Conservation (phyloP, 1,140 invertebrate genomes). For the Spodoptera litura region DNA sequence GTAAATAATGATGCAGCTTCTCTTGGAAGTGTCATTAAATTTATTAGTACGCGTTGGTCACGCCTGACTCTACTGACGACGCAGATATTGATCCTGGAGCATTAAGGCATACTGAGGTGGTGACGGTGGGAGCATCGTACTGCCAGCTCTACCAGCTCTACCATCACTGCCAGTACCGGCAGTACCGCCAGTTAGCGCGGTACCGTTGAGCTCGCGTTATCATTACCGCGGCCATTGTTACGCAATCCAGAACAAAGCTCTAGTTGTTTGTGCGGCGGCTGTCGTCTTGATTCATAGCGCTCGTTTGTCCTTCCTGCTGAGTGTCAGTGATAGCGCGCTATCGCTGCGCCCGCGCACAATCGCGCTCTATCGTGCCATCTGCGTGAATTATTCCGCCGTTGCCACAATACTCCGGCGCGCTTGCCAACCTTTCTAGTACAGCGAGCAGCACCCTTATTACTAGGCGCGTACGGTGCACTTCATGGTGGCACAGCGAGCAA, state of each 20-base stretch:
- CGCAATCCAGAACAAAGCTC: conserved; percentile 60
- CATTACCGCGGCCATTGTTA: conserved; percentile 54
- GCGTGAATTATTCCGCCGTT: conserved; percentile 80
- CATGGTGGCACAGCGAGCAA: neutral
- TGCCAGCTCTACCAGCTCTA: too few relatives aligned
- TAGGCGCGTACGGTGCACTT: conserved; percentile 23
- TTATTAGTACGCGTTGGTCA: too few relatives aligned
- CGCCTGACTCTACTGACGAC: too few relatives aligned
- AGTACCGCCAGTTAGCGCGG: neutral
- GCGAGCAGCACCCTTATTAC: neutral
- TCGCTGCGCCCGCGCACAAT: conserved; percentile 68
- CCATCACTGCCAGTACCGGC: too few relatives aligned
- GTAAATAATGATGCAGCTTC: too few relatives aligned
- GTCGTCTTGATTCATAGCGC: conserved; percentile 72
- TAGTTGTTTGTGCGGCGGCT: conserved; percentile 58
- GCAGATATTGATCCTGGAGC: too few relatives aligned
- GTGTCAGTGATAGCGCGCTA: conserved; percentile 71
- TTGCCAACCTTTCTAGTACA: neutral
- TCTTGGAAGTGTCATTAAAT: too few relatives aligned
- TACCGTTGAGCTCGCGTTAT: conserved; percentile 1
- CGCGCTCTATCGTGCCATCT: conserved; percentile 77
- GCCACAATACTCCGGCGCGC: conserved; percentile 62
- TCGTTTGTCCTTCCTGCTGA: conserved; percentile 75
- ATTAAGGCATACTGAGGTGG: too few relatives aligned
- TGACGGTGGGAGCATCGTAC: too few relatives aligned